Evolutionary conservation across 2,113 vertebrate species (phyloP).

Genomic region (Mus musculus): GRCm39 chr8:53600501-53601000

Average conservation of each 20-base stretch:
- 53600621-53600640: background rate
- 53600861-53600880: background rate
- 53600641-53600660: background rate
- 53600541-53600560: background rate
- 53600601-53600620: too few species aligned
- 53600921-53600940: background rate
- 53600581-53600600: background rate
- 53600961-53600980: background rate
- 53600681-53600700: background rate
- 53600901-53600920: background rate
- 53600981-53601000: background rate
- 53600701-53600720: background rate
- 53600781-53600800: rapidly evolving
- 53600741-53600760: background rate
- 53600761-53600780: background rate
- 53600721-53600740: background rate
- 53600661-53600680: background rate
- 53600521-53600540: background rate
- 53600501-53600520: background rate
- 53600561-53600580: rapidly evolving
- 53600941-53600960: background rate
- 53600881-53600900: background rate
- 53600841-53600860: background rate
- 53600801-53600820: background rate
- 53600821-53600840: background rate